Conservation (phyloP, 2,797 vertebrate species). For the Onychomys leucogaster region DNA sequence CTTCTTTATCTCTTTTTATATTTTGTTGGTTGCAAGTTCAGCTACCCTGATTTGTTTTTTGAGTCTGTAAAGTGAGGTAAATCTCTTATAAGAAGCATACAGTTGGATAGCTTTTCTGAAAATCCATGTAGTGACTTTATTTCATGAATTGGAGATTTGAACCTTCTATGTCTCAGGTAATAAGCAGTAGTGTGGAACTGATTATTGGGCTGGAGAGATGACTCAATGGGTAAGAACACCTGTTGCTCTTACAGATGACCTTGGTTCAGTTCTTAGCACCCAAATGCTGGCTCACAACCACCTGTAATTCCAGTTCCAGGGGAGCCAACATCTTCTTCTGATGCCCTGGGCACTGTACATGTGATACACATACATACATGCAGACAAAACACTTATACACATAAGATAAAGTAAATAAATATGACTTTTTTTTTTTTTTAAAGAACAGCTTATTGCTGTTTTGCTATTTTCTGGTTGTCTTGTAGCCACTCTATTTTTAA, state of each 20-base stretch:
- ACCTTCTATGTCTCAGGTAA: neutral
- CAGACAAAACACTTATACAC: neutral
- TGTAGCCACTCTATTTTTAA: neutral
- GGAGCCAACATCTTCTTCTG: neutral
- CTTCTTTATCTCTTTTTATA: neutral
- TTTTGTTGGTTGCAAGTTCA: neutral
- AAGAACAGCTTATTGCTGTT: neutral
- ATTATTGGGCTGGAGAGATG: neutral
- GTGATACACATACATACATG: neutral
- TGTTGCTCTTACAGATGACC: neutral
- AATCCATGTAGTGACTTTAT: neutral
- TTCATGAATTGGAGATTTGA: neutral
- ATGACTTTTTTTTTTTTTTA: neutral
- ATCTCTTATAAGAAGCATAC: neutral
- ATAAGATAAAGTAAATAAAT: neutral
- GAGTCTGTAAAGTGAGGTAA: neutral
- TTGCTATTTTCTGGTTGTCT: neutral
- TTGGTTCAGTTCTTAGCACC: neutral
- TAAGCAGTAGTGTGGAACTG: neutral
- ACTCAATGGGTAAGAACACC: neutral
- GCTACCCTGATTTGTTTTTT: neutral
- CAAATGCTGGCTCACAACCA: neutral
- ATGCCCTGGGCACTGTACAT: neutral
- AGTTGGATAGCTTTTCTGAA: neutral
- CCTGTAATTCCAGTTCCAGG: neutral